A percentile compares a stretch with the other conserved stretches of the same genome.
phyloP scores from a whole-genome alignment of 2,797 vertebrate genomes.

The Hemitrygon akajei region DNA sequence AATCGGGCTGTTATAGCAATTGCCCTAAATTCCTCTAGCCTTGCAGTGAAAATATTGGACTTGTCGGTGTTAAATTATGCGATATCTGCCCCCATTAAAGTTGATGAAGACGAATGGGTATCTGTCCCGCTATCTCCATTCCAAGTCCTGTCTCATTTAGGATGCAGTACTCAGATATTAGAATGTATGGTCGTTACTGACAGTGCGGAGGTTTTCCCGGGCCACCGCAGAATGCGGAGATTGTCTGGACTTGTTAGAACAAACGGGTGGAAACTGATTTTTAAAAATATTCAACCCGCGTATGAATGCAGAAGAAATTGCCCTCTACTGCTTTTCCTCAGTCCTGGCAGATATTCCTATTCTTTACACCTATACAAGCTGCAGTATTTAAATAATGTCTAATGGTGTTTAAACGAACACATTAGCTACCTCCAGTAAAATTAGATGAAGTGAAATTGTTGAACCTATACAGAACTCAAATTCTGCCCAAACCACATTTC shows the following conservation, averaged over 20 bases:
- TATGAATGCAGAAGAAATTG: background rate
- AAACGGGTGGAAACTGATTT: background rate
- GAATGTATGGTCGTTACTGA: background rate
- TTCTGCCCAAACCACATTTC: background rate
- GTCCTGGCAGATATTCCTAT: background rate
- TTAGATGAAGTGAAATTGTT: background rate
- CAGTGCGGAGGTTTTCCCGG: background rate
- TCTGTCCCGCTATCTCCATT: background rate
- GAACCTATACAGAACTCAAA: background rate
- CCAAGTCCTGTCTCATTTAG: background rate
- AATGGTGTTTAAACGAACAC: background rate
- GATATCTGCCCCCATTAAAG: background rate
- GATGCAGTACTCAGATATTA: background rate
- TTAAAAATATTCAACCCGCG: background rate
- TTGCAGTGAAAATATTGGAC: background rate
- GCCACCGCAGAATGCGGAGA: background rate
- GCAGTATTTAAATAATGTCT: background rate
- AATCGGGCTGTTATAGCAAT: background rate
- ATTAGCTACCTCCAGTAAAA: background rate
- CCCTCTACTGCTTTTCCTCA: background rate
- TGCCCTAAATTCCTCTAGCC: too few relatives aligned
- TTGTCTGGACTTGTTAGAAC: background rate
- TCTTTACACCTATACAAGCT: background rate
- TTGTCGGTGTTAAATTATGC: too few relatives aligned
- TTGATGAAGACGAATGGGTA: background rate